Conservation (phyloP, 2,888 invertebrate genomes). For the Spodoptera exigua region DNA sequence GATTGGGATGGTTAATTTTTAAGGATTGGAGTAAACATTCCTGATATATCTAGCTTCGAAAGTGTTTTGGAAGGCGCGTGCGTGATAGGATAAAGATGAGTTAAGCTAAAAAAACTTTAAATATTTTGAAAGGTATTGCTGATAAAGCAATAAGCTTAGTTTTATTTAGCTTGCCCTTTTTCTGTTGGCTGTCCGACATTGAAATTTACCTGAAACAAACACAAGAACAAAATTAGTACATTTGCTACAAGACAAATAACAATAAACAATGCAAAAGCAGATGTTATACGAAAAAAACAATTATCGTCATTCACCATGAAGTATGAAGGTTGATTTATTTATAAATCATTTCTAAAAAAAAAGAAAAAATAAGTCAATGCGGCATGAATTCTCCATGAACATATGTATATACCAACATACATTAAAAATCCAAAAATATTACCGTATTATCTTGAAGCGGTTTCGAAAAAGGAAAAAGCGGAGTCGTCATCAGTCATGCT, state of each 20-base stretch:
- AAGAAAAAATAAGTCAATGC: too few species aligned
- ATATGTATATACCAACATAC: constrained; percentile 1
- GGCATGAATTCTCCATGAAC: too few species aligned
- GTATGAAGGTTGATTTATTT: too few species aligned
- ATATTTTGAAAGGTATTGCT: constrained; percentile 18
- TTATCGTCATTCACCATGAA: too few species aligned
- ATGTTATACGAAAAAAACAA: too few species aligned
- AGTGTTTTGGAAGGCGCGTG: constrained; percentile 39
- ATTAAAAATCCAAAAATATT: constrained; percentile 18
- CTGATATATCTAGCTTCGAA: constrained; percentile 32
- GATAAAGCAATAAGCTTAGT: constrained; percentile 20
- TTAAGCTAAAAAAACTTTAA: constrained; percentile 20
- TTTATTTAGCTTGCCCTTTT: background rate
- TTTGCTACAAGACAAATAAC: background rate
- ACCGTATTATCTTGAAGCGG: constrained; percentile 29
- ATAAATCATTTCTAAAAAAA: too few species aligned
- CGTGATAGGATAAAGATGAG: constrained; percentile 3
- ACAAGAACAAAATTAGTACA: constrained; percentile 4
- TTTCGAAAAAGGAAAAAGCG: constrained; percentile 23
- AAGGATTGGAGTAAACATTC: constrained; percentile 30
- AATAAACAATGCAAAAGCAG: too few species aligned
- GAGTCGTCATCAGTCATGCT: constrained; percentile 50
- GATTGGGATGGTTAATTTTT: constrained; percentile 29
- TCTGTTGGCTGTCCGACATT: background rate
- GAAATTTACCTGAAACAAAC: constrained; percentile 50